Evolutionary conservation across 2,888 invertebrate genomes (phyloP).

Genomic region (Polyploca ridens): DNA sequence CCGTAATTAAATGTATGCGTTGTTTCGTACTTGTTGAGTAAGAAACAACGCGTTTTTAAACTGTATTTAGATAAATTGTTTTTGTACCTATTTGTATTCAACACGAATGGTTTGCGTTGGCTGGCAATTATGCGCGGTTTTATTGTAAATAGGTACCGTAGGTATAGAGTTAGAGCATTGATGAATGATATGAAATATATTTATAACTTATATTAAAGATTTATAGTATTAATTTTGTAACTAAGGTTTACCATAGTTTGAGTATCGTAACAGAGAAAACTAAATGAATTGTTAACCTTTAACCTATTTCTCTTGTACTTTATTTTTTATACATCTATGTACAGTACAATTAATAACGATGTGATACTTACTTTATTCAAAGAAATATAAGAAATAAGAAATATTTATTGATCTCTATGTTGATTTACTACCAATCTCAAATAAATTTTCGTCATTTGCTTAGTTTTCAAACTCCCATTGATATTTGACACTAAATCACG

Average conservation of each 20-base stretch:
- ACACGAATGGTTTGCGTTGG: conserved; percentile 33
- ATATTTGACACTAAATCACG: background rate
- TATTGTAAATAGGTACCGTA: background rate
- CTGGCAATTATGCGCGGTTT: conserved; percentile 26
- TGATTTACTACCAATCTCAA: background rate
- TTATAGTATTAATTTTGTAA: no score
- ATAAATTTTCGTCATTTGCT: background rate
- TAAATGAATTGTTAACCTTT: no score
- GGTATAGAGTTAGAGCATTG: background rate
- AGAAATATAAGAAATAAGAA: no score
- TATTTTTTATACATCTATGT: no score
- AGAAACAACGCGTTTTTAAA: conserved; percentile 37
- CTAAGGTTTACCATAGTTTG: no score
- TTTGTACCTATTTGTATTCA: conserved; percentile 41
- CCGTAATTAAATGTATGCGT: conserved; percentile 35
- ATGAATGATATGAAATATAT: background rate
- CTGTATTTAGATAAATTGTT: conserved; percentile 31
- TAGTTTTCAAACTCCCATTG: background rate
- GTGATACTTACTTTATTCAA: no score
- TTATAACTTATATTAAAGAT: background rate
- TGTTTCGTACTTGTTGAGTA: background rate
- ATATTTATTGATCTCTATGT: no score
- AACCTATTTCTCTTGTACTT: no score
- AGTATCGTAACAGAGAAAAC: no score
- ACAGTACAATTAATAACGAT: no score